These are phyloP conservation scores for Tenthredo notha DNA, from an alignment of 2,888 invertebrate species.

Conservation along the genomic window DNA sequence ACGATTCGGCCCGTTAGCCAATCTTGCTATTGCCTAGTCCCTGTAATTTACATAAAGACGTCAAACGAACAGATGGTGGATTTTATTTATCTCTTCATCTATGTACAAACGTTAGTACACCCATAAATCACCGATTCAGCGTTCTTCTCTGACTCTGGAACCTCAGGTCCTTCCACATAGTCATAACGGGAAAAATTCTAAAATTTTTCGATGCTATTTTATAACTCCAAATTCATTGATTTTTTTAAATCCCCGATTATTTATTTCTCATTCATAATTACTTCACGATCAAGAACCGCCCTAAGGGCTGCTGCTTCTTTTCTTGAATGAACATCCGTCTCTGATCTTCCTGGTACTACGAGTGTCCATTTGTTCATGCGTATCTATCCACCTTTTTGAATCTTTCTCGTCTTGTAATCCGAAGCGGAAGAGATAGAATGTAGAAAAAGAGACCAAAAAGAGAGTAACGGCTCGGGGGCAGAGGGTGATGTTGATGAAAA, in stretches of 20 bases:
- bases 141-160: neutral
- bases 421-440: neutral
- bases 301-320: neutral
- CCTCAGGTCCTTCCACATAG: neutral
- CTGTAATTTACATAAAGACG: neutral
- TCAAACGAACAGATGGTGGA: neutral
- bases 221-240: neutral
- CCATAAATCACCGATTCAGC: neutral
- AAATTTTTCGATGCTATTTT: too few species aligned
- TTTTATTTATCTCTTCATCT: slow-evolving; percentile 22
- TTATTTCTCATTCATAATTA: neutral
- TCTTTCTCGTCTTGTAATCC: slow-evolving; percentile 4
- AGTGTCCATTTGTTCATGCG: neutral
- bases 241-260: neutral
- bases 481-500: slow-evolving; percentile 27
- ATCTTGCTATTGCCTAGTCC: neutral
- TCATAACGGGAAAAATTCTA: neutral
- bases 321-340: neutral
- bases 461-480: neutral
- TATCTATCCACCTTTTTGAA: slow-evolving; percentile 9
- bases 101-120: neutral
- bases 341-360: neutral
- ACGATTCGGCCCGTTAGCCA: neutral
- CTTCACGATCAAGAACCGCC: neutral
- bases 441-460: neutral